phyloP scores from a whole-genome alignment of 2,797 vertebrate species.

The Pseudotriccus pelzelni region DNA sequence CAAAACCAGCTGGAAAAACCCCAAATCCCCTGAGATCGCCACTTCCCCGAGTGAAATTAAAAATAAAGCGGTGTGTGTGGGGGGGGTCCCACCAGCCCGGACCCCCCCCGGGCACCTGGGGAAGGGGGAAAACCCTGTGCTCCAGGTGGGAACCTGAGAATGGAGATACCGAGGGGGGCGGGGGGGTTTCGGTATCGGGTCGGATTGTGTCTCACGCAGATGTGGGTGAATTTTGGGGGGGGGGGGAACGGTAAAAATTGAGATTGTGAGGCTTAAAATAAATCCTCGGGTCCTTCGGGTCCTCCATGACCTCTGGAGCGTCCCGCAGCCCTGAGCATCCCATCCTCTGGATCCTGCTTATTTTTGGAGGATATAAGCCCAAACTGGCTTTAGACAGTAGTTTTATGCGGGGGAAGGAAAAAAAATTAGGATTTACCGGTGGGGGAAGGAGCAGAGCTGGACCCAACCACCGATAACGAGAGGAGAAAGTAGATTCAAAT shows the following conservation, averaged over 20 bases:
- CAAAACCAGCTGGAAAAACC: neutral
- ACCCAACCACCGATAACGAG: neutral
- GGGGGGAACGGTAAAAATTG: neutral
- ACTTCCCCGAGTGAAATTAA: neutral
- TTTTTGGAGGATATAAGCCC: neutral
- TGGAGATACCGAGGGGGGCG: neutral
- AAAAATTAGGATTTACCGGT: neutral
- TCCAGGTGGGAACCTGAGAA: constrained; percentile 41
- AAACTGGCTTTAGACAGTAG: neutral
- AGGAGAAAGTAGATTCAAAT: neutral
- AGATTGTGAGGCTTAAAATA: neutral
- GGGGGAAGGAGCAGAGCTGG: neutral
- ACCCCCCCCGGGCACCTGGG: neutral
- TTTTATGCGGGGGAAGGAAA: neutral
- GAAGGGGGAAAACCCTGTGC: constrained; percentile 8
- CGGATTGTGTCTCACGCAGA: constrained; percentile 56
- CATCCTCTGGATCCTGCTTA: neutral
- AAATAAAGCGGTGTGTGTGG: neutral
- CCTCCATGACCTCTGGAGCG: neutral
- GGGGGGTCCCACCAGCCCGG: neutral
- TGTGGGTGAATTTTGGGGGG: neutral
- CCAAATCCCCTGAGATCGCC: constrained; percentile 26
- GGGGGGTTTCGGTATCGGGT: neutral
- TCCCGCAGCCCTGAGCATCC: neutral
- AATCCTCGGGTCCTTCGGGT: neutral